Base-by-base conservation (phyloP, 2,888 invertebrate genomes). In the Conops quadrifasciatus region DNA sequence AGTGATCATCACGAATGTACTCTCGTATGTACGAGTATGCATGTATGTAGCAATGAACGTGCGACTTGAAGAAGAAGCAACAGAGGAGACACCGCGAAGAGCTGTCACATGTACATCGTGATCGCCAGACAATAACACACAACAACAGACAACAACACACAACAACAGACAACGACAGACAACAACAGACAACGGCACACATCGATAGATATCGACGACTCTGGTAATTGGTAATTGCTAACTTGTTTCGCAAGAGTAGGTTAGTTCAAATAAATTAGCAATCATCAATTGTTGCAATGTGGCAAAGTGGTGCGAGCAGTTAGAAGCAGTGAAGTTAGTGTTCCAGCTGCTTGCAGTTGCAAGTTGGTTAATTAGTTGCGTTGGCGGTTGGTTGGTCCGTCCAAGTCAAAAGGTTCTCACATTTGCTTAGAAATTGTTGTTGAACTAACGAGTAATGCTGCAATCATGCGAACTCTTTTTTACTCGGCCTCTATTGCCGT, bases 171-270 rank as follows among this genome's bases (percentile, higher is more conserved):
- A 36, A 36, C 4, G 36, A 36, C 36, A 36, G 9, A 36, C 36
- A 36, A 7, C 36, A 7, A 36, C 4, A 36, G 36, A 9, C 9
- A 36, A 36, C 36, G 36, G 9, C 9, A 36, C 9, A 36, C 36
- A 36, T 7, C 36, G 36, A 36, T 9, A 36, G 36, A 36, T n/a
- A n/a, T n/a, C 36, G 36, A 30, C 53, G 36, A 19, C 19, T 26
- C 64, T 49, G 28, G 36, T 53, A 53, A 51, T 7, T 28, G 51
- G 53, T 51, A 21, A 36, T 53, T 28, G 51, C 28, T 51, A 21
- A 36, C 66, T 28, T 16, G 53, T 66, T 56, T 66, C 53, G 51
- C 28, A 28, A 66, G 53, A 53, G 66, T 66, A 16, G 53, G 66
- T 53, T 36, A 66, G 36, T 53, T 26, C n/a, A 58, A 58, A 58